phyloP scores from a whole-genome alignment of 2,113 vertebrate species.

The Alouatta palliata region DNA sequence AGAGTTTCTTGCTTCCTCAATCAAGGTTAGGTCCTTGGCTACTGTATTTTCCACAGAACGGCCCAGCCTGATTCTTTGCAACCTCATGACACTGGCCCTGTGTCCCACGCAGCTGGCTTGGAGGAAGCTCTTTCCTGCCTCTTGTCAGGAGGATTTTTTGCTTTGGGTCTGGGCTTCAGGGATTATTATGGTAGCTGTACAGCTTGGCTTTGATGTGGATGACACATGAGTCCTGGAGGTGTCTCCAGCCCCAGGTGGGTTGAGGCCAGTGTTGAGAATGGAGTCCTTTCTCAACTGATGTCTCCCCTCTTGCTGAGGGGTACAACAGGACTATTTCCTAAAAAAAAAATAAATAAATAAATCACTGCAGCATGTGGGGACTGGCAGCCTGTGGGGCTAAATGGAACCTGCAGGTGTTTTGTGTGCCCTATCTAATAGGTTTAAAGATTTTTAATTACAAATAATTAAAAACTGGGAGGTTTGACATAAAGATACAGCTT shows the following conservation, averaged over 20 bases:
- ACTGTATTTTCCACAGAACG: neutral
- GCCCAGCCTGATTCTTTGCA: neutral
- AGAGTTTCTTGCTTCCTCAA: neutral
- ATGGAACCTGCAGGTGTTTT: neutral
- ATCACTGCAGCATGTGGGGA: neutral
- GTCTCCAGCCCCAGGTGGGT: neutral
- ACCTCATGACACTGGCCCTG: neutral
- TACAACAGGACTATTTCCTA: neutral
- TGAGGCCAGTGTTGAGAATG: neutral
- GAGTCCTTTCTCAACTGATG: neutral
- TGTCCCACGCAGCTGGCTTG: neutral
- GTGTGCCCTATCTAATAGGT: neutral
- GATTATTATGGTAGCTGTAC: fast-evolving
- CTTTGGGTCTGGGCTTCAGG: neutral
- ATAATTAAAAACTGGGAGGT: neutral
- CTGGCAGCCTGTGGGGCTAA: fast-evolving
- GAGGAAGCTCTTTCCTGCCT: neutral
- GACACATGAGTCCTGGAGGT: neutral
- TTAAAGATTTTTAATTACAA: neutral
- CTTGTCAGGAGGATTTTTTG: neutral
- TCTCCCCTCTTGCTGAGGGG: neutral
- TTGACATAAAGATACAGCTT: neutral
- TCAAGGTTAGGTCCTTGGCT: neutral
- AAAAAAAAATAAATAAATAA: neutral
- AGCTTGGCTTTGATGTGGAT: neutral